Base-by-base conservation (phyloP, 2,797 vertebrate genomes). In the Lateolabrax maculatus region DNA sequence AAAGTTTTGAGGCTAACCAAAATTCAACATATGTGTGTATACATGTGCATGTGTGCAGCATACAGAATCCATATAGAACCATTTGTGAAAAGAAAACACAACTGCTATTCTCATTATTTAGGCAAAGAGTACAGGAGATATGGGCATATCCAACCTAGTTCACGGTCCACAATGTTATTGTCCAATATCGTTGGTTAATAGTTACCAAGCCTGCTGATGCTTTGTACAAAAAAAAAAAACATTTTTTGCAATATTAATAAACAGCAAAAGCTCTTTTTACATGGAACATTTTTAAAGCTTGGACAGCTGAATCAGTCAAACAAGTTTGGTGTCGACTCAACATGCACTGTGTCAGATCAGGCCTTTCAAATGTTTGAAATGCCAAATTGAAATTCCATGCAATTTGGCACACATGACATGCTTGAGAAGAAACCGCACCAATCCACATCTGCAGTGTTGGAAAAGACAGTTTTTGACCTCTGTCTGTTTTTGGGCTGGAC, bases 1-100 rank as follows among this genome's bases (percentile, higher is more conserved):
- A 19, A 62, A 53, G 5, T 41, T 81, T 72, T 51, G 53, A 71
- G 67, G 55, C 75, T 70, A 55, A 63, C 21, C 52, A 60, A 79
- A 60, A 46, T 46, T 12, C 18, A 63, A 41, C 9, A 13, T 69
- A n/a, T 46, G 3, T 66, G 36, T 37, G 16, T 36, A 36, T 34
- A 46, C 25, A 76, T 46, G 37, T 67, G 13, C 9, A n/a, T 23
- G 34, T 49, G 53, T 61, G 36, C 34, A 56, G 49, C 44, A 60
- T 21, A 43, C 18, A 44, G 4, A 12, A 62, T 53, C 6, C 15
- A 63, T 39, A 52, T 9, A 53, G 34, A 66, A n/a, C 2, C 2
- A 53, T 9, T 85, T 61, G 16, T n/a, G 56, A 65, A 52, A 68
- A 58, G 23, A 3, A n/a, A 3, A 53, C 29, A 58, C 49, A 62